Conservation (phyloP, 2,797 vertebrate genomes). For the Diceros bicornis region DNA sequence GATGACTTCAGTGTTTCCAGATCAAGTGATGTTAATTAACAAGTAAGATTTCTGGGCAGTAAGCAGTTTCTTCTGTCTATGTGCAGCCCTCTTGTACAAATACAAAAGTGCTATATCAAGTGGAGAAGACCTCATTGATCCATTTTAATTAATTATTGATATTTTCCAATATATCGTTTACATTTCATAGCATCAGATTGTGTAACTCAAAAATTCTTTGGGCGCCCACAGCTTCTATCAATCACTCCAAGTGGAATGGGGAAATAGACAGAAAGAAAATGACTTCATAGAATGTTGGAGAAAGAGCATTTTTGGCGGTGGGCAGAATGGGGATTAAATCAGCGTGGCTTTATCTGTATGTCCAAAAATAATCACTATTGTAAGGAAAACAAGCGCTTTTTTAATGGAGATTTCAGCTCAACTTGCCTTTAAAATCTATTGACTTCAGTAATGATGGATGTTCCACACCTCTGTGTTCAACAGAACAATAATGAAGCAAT, state of each 20-base stretch:
- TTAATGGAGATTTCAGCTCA: not conserved
- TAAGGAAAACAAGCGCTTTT: not conserved
- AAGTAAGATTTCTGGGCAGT: not conserved
- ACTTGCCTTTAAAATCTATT: not conserved
- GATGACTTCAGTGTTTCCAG: not conserved
- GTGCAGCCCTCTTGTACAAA: not conserved
- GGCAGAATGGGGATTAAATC: not conserved
- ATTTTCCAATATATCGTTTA: conserved; percentile 41
- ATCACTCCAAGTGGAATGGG: not conserved
- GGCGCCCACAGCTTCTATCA: not conserved
- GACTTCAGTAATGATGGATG: not conserved
- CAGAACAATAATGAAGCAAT: not conserved
- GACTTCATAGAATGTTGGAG: conserved; percentile 12
- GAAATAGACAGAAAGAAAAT: conserved; percentile 26
- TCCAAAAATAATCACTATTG: conserved; percentile 49
- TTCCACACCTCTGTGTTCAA: not conserved
- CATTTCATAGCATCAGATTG: not conserved
- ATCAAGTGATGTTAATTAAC: not conserved
- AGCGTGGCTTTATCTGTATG: not conserved
- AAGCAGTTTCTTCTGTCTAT: not conserved
- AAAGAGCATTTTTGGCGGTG: not conserved
- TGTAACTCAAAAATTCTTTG: not conserved
- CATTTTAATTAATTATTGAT: conserved; percentile 47
- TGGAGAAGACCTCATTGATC: not conserved
- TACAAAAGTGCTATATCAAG: not conserved